Evolutionary conservation across 2,113 vertebrate genomes (phyloP).

Genomic region (Xenus cinereus): DNA sequence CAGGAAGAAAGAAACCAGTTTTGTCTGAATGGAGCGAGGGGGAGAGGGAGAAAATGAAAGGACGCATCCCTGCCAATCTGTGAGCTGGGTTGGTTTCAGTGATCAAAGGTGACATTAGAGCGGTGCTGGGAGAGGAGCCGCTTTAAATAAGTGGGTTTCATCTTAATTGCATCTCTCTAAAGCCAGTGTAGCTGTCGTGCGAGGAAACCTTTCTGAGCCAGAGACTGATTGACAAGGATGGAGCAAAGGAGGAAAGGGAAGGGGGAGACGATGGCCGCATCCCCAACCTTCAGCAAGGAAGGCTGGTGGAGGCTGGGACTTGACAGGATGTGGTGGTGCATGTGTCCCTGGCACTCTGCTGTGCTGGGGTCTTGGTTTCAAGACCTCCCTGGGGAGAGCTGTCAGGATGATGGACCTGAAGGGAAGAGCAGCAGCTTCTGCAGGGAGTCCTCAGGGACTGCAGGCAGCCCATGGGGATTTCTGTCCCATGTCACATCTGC

Average conservation of each 20-base stretch:
- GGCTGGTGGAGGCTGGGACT: background rate
- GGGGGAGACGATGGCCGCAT: accelerated
- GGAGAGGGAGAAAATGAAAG: conserved; percentile 17
- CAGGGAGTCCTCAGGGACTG: background rate
- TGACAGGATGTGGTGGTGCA: accelerated
- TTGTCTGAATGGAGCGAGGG: background rate
- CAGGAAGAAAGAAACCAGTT: background rate
- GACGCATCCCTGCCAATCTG: background rate
- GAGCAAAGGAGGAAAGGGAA: background rate
- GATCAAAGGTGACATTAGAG: conserved; percentile 47
- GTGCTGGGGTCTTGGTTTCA: background rate
- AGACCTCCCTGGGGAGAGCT: background rate
- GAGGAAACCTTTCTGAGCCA: background rate
- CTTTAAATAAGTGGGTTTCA: conserved; percentile 49
- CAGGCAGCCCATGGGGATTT: background rate
- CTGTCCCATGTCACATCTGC: background rate
- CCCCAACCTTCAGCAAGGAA: background rate
- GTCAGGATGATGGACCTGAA: background rate
- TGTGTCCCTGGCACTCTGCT: background rate
- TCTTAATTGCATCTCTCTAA: conserved; percentile 51
- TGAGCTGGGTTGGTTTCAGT: conserved; percentile 5
- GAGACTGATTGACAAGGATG: background rate
- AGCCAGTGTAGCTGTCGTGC: background rate
- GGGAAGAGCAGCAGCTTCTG: background rate
- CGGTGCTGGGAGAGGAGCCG: background rate